Evolutionary conservation across 1,140 invertebrate genomes (phyloP), one percentile per base, ranked within the genome.

Genomic region (Musca vetustissima): DNA sequence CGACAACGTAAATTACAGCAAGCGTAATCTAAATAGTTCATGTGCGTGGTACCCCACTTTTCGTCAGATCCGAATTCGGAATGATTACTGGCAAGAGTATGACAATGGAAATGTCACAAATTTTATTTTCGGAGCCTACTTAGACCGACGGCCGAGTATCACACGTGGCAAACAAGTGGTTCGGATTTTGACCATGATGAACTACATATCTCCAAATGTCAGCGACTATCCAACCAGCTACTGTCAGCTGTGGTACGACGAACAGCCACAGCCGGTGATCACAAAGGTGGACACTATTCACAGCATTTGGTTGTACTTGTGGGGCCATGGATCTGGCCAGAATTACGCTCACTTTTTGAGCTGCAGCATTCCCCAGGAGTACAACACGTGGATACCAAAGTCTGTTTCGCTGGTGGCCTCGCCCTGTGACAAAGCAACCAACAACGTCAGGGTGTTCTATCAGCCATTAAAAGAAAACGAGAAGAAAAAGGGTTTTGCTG

Each of bases 311-410:
- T 90, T 93, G 74, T 88, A 89, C 36, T 92, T 91, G 76, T 97
- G 94, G 94, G 94, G 93, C 22, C 93, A 93, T 76, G 93, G 93
- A 77, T 91, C 92, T 93, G 74, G 91, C 91, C 0, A 91, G 92
- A 47, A 57, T 22, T 92, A 95, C 73, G 94, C 96, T 73, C 94
- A 94, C 0, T 94, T 95, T 77, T 81, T 96, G 49, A 90, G 93
- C 36, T 92, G 93, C 1, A 95, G 92, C 75, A 89, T 92, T 75
- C 87, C 93, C 55, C 87, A 89, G 66, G 77, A 85, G 4, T 88
- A 91, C 67, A 88, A 88, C 70, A 81, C 86, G 19, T 80, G 88
- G 52, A 86, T 90, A 17, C 94, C 94, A 0, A 87, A 89, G 1
- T 93, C 93, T 0, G 91, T 95, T 0, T 95, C 93, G 0, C 75